A percentile compares a stretch with the other conserved stretches of the same genome.
These are phyloP conservation scores for Rissa tridactyla DNA, from an alignment of 2,113 vertebrate genomes.

Conservation along the genomic window DNA sequence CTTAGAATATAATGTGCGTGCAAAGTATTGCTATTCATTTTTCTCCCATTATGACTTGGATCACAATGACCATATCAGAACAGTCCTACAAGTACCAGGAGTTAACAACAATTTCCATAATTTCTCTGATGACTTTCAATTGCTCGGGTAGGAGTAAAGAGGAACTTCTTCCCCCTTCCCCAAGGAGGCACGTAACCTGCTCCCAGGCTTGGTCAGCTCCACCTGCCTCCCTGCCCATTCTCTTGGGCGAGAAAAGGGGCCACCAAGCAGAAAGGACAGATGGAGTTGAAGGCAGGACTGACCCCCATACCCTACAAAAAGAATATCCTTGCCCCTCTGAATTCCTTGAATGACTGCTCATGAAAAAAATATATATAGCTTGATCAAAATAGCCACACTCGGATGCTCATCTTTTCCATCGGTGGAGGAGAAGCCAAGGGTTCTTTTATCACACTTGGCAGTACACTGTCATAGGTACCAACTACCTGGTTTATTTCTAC, in stretches of 20 bases:
- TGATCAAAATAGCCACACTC: background rate
- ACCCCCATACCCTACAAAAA: background rate
- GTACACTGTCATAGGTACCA: background rate
- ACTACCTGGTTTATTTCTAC: background rate
- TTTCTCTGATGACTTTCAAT: background rate
- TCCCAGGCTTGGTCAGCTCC: background rate
- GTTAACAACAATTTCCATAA: background rate
- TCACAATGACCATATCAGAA: background rate
- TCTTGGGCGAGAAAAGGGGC: background rate
- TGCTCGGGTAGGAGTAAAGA: background rate
- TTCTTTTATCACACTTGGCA: background rate
- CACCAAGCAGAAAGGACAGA: background rate
- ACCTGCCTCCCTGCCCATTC: background rate
- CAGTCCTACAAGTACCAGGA: background rate
- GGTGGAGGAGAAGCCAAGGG: background rate
- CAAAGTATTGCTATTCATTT: background rate
- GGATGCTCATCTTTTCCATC: accelerated
- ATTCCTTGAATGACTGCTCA: background rate
- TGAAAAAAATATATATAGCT: background rate
- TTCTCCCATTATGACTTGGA: background rate
- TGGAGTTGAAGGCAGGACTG: background rate
- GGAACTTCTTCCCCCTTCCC: background rate
- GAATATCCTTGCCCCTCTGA: background rate
- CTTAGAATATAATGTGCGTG: background rate
- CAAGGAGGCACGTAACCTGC: background rate